Evolutionary conservation across 2,797 vertebrate genomes (phyloP).

Genomic region (Peromyscus eremicus): DNA sequence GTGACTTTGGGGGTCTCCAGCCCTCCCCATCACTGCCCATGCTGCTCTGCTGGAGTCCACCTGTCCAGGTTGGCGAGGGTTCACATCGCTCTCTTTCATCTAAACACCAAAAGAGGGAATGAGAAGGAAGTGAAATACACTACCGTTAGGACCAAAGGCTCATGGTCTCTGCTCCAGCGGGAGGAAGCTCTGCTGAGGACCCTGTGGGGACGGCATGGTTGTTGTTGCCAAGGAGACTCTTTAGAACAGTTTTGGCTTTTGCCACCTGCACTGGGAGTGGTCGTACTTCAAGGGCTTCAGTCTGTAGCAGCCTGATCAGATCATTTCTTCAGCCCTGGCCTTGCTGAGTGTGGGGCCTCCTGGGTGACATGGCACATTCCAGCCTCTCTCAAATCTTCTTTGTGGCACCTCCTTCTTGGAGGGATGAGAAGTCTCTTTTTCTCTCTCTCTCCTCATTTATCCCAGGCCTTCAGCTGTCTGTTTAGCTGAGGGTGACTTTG

Average conservation of each 20-base stretch:
- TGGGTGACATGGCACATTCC: neutral
- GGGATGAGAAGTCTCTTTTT: neutral
- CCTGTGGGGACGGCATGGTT: no score
- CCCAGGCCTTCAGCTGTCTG: neutral
- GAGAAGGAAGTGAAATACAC: neutral
- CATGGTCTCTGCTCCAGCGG: neutral
- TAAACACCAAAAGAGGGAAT: neutral
- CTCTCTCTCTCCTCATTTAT: neutral
- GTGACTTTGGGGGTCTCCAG: neutral
- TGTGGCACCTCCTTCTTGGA: neutral
- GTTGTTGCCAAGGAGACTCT: neutral
- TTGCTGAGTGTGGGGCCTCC: neutral
- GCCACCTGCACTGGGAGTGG: neutral
- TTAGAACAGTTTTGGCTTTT: neutral
- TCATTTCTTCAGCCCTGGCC: neutral
- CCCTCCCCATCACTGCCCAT: neutral
- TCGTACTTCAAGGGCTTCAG: no score
- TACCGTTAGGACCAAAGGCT: accelerated
- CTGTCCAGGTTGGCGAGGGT: accelerated
- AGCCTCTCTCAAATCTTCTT: neutral
- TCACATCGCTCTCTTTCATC: neutral
- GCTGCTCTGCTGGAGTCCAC: neutral
- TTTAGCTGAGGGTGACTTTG: neutral
- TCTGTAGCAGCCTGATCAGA: neutral
- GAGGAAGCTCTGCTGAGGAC: neutral